Base-by-base conservation (phyloP, 2,888 invertebrate species). In the Gisinianus flammeolus region DNA sequence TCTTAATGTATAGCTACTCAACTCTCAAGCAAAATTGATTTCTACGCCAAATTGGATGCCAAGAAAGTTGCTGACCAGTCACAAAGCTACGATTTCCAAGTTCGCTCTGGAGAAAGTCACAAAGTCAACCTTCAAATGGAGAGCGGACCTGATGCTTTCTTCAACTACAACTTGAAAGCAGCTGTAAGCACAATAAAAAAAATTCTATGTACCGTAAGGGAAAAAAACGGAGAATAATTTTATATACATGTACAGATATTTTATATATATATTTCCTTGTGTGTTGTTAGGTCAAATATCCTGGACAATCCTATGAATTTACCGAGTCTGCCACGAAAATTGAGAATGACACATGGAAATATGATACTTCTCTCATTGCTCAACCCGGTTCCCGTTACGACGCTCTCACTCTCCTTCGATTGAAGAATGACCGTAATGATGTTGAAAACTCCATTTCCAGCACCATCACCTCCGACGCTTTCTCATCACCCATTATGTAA, bases 1-100 rank as follows among this genome's bases (percentile, higher is more conserved):
- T n/a, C n/a, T n/a, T n/a, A n/a, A n/a, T n/a, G n/a, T n/a, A n/a
- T n/a, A n/a, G n/a, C n/a, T n/a, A n/a, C n/a, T n/a, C n/a, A n/a
- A n/a, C n/a, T n/a, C n/a, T n/a, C n/a, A n/a, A n/a, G n/a, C n/a
- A n/a, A 89, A 0, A 69, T 91, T 33, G 89, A 89, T 12, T 85
- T 86, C 3, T 88, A 90, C 79, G 81, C 91, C 0, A 90, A 92
- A 73, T 90, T 90, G 0, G 90, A 91, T 81, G 81, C 90, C 0
- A 90, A 81, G 76, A 81, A 78, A 69, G 74, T 80, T 22, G 30
- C 58, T 22, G 77, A 70, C 71, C 12, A 70, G 30, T 54, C 30
- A 52, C 75, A 75, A 35, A 22, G 68, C n/a, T 77, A 73, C 52
- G 67, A 79, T n/a, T 22, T 79, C 4, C 64, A 33, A 10, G 16